A percentile compares a stretch with the other conserved stretches of the same genome.
Conservation (phyloP, 2,113 vertebrate species). For the Microtus richardsoni region DNA sequence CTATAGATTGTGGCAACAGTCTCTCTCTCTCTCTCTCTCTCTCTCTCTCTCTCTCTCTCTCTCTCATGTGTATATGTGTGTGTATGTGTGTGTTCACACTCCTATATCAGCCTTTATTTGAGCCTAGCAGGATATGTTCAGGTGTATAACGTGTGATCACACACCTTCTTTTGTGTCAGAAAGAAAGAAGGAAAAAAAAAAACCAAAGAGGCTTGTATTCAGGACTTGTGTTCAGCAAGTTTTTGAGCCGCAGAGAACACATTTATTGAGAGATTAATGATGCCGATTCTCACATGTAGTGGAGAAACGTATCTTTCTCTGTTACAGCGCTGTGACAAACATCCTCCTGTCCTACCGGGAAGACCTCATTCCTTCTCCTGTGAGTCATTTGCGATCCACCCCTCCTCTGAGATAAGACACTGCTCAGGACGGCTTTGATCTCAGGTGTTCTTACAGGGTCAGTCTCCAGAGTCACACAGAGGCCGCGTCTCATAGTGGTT, state of each 20-base stretch:
- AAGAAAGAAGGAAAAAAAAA: background rate
- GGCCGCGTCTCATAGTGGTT: too few relatives aligned
- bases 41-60: background rate
- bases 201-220: background rate
- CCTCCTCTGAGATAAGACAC: background rate
- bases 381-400: background rate
- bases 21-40: background rate
- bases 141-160: background rate
- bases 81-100: background rate
- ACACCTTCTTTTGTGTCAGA: background rate
- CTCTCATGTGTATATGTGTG: background rate
- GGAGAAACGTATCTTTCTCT: too few relatives aligned
- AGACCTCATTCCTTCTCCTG: background rate
- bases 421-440: background rate
- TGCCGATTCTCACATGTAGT: background rate
- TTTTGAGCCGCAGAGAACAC: background rate
- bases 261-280: background rate
- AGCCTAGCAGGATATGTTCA: background rate
- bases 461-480: too few relatives aligned
- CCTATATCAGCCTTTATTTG: background rate
- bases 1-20: accelerated
- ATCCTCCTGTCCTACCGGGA: background rate
- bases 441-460: background rate
- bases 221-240: background rate
- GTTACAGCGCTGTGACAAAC: accelerated